Conservation (phyloP, 2,113 vertebrate genomes). For the Tragulus kanchil region DNA sequence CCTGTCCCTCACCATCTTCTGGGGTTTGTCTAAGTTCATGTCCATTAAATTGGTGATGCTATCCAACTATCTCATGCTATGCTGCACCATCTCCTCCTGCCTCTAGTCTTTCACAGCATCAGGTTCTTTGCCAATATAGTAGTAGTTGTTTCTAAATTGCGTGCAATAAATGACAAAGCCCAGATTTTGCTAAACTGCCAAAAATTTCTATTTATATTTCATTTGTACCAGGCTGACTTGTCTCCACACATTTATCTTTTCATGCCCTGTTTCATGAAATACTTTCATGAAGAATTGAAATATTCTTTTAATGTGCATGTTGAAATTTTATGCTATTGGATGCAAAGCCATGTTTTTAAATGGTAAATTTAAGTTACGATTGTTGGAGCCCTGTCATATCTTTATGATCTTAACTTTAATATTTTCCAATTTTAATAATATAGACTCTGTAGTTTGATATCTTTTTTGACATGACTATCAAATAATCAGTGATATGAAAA, state of each 20-base stretch:
- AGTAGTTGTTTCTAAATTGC: not conserved
- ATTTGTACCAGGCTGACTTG: not conserved
- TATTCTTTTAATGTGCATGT: not conserved
- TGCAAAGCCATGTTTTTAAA: not conserved
- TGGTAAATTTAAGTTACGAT: not conserved
- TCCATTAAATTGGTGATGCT: not conserved
- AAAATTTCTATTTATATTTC: not conserved
- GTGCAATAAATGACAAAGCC: not conserved
- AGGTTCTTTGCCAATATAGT: not conserved
- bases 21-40: not conserved
- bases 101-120: not conserved
- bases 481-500: not conserved
- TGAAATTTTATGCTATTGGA: not conserved
- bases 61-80: not conserved
- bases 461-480: not conserved
- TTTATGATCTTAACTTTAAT: conserved; percentile 14
- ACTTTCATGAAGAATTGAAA: conserved; percentile 9
- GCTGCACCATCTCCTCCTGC: not conserved
- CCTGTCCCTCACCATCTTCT: not conserved
- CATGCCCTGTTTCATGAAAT: not conserved
- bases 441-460: not conserved
- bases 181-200: not conserved
- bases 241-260: not conserved
- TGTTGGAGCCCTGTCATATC: not conserved
- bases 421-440: not conserved